Conservation (phyloP, 2,797 vertebrate species). For the Scomberomorus guttatus region DNA sequence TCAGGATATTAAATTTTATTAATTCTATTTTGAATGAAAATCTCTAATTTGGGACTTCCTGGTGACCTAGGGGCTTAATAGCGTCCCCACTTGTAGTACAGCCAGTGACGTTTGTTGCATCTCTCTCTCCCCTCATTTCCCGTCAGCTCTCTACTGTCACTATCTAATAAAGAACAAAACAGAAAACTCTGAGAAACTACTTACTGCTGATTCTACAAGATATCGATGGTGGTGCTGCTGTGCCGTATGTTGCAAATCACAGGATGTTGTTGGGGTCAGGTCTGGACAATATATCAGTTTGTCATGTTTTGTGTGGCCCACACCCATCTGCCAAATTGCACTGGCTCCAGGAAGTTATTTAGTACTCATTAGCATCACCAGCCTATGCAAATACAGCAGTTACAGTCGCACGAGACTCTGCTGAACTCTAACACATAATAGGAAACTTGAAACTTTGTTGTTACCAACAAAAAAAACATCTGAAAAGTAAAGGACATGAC, state of each 20-base stretch:
- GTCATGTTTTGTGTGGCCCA: conserved; percentile 24
- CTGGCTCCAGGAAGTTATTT: conserved; percentile 52
- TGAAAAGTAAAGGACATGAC: background rate
- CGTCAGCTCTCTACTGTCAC: background rate
- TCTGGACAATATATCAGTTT: conserved; percentile 11
- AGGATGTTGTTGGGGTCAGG: background rate
- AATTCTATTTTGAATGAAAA: background rate
- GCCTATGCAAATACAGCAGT: conserved; percentile 49
- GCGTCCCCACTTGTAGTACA: no score
- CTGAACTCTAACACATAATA: background rate
- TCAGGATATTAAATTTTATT: background rate
- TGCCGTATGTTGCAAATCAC: background rate
- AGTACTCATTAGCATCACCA: conserved; percentile 27
- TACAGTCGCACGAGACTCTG: background rate
- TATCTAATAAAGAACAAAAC: background rate
- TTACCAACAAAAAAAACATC: background rate
- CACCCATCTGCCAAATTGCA: conserved; percentile 44
- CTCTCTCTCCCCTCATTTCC: conserved; percentile 1
- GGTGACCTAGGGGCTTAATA: background rate
- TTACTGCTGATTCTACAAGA: background rate
- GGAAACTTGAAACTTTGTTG: background rate
- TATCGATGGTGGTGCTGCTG: background rate
- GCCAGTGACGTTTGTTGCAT: background rate
- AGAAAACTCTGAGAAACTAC: background rate
- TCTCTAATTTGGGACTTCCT: background rate